phyloP scores from a whole-genome alignment of 2,113 vertebrate genomes.

The Lonchura striata region DNA sequence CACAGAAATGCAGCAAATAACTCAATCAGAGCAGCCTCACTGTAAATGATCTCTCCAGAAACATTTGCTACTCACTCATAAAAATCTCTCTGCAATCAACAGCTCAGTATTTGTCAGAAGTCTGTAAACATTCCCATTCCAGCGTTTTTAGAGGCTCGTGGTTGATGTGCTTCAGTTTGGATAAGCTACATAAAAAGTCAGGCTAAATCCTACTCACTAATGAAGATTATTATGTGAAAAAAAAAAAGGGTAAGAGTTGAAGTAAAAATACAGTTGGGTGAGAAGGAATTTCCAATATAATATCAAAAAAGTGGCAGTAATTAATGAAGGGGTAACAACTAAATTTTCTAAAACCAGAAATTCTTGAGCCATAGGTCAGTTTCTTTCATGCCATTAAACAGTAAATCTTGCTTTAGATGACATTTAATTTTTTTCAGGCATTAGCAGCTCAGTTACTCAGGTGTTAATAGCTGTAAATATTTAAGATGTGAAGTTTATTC shows the following conservation, averaged over 20 bases:
- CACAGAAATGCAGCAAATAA: background rate
- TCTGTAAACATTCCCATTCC: background rate
- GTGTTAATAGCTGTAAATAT: constrained; percentile 17
- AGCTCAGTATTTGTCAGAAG: background rate
- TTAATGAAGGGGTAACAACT: background rate
- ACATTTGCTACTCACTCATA: background rate
- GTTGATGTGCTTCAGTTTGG: background rate
- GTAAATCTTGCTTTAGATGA: constrained; percentile 46
- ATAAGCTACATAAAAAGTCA: background rate
- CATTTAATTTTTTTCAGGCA: constrained; percentile 43
- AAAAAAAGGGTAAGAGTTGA: background rate
- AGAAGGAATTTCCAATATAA: background rate
- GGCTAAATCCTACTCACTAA: background rate
- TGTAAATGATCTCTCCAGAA: background rate
- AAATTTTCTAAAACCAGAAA: background rate
- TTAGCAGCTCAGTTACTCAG: constrained; percentile 40
- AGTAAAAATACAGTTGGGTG: background rate
- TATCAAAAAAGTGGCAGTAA: background rate
- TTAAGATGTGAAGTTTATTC: background rate
- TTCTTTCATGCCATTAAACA: constrained; percentile 54
- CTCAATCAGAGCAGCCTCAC: background rate
- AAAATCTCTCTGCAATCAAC: background rate
- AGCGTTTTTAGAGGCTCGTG: background rate
- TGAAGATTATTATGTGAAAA: background rate
- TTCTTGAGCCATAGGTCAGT: background rate